Base-by-base conservation (phyloP, 1,140 invertebrate species). In the Apolygus lucorum region DNA sequence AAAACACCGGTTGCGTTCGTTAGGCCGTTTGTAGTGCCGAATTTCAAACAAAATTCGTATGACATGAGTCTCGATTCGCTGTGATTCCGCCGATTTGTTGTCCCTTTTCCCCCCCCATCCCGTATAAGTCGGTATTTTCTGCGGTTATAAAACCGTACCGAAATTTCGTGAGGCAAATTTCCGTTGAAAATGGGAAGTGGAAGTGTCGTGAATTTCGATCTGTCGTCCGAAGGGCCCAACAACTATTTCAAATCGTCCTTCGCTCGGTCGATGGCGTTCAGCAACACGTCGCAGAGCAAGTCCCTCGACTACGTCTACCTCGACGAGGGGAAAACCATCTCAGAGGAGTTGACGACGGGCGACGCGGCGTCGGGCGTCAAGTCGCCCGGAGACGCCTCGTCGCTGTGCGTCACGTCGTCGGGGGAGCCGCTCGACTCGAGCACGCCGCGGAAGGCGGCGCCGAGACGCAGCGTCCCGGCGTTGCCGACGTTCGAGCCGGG, bases 231-330 rank as follows among this genome's bases (percentile, higher is more conserved):
- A 69, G 78, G 79, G 14, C 71, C 76, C 2, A 76, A 76, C 13
- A 76, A 78, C 62, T 80, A 78, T 67, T 82, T 82, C 69, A 82
- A 82, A 73, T 82, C 80, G 69, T 78, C 77, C 14, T 82, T 80
- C 68, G 81, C 81, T 8, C 76, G 80, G 22, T 79, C 80, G 0
- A 74, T 75, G 74, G 74, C 72, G 0, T 76, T 82, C 67, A 76
- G 73, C 52, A 78, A 74, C 65, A 76, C 75, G 65, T 76, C 74
- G 28, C 77, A 79, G 13, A 76, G 75, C 13, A 80, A 81, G 69
- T 81, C 81, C 1, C 71, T 82, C 63, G 76, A 81, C 76, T 78
- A 76, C 72, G 74, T 76, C 17, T 70, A 76, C 24, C 66, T 76
- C n/a, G 76, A 79, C 52, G 49, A 70, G 4, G 75, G 67, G 1